Evolutionary conservation across 2,113 vertebrate genomes (phyloP).

Genomic region (human (Homo sapiens)): DNA sequence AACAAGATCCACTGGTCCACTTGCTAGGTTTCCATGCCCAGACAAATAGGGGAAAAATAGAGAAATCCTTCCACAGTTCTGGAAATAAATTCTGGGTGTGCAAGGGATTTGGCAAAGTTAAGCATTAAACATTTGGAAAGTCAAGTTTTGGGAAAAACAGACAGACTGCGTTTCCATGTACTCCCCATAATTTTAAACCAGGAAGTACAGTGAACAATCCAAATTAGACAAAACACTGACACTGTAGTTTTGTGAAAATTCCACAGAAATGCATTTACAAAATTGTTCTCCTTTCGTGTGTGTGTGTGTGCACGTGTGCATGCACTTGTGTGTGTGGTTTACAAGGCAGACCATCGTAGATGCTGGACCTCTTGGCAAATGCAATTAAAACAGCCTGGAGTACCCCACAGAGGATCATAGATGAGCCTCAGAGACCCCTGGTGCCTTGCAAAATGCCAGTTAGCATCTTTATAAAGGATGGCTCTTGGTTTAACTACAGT

Average conservation of each 20-base stretch:
- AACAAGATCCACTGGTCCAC: not conserved
- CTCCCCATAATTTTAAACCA: not conserved
- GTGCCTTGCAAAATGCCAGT: conserved; percentile 70
- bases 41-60: not conserved
- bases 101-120: not conserved
- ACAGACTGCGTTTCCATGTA: not conserved
- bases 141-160: not conserved
- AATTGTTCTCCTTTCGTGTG: conserved; percentile 73
- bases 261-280: conserved; percentile 70
- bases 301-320: not conserved
- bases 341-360: conserved; percentile 68
- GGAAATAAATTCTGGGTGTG: not conserved
- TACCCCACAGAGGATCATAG: conserved; percentile 55
- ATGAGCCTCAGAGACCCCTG: conserved; percentile 54
- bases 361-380: conserved; percentile 63
- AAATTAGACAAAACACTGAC: not conserved
- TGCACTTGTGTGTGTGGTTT: not conserved
- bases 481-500: conserved; percentile 67
- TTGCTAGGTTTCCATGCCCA: not conserved
- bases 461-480: conserved; percentile 75
- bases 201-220: not conserved
- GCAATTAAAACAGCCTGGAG: conserved; percentile 53
- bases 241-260: conserved; percentile 45
- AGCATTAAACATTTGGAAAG: not conserved
- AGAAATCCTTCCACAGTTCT: not conserved